phyloP scores from a whole-genome alignment of 2,113 vertebrate genomes.

The Onychorhynchus coronatus region DNA sequence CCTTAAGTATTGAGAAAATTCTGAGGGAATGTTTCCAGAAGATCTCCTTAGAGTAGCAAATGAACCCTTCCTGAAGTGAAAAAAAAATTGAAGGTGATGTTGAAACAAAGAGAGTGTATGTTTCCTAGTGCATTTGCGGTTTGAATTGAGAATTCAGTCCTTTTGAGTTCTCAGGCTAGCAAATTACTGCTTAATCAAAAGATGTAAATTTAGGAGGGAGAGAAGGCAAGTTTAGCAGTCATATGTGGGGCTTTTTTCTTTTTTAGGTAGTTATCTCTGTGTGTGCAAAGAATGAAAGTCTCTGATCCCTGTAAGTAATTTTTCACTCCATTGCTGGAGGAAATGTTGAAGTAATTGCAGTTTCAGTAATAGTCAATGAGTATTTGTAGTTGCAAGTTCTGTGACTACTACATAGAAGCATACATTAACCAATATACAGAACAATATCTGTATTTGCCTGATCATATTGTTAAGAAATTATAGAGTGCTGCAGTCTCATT shows the following conservation, averaged over 20 bases:
- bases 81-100: not conserved
- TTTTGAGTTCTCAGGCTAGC: not conserved
- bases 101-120: not conserved
- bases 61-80: not conserved
- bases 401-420: not conserved
- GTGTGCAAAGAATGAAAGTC: not conserved
- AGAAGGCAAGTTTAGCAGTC: not conserved
- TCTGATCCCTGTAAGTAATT: not conserved
- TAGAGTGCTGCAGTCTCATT: not conserved
- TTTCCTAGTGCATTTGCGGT: not conserved
- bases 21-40: not conserved
- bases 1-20: not conserved
- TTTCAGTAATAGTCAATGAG: not conserved
- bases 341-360: not conserved
- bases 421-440: not conserved
- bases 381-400: not conserved
- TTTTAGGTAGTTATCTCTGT: not conserved
- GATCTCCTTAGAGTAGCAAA: not conserved
- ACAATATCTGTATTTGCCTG: not conserved
- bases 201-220: not conserved
- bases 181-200: not conserved
- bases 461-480: not conserved
- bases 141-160: not conserved
- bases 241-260: fast-evolving
- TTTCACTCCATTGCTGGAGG: not conserved